Evolutionary conservation across 2,113 vertebrate species (phyloP).

Genomic region (Typhlomys cinereus): DNA sequence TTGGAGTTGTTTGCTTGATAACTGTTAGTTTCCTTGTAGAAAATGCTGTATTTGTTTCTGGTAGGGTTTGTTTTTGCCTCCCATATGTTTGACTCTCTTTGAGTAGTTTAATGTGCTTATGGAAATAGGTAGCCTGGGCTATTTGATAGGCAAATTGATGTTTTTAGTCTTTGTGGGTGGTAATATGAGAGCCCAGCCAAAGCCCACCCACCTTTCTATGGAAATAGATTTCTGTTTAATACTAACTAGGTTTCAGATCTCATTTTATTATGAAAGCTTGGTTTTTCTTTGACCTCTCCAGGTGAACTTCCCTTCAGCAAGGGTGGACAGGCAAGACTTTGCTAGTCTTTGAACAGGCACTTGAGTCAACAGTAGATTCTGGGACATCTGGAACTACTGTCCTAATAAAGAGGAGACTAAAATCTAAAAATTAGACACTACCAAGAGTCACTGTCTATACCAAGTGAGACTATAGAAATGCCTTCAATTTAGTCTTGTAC

Average conservation of each 20-base stretch:
- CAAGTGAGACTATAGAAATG: background rate
- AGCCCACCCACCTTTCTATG: slow-evolving; percentile 14
- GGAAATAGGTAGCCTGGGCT: slow-evolving; percentile 59
- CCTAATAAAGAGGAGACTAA: background rate
- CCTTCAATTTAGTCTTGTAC: background rate
- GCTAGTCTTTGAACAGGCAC: background rate
- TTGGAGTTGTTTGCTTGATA: background rate
- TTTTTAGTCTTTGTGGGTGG: slow-evolving; percentile 9
- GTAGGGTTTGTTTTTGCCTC: background rate
- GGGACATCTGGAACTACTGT: background rate
- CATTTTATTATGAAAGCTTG: slow-evolving; percentile 19
- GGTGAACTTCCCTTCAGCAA: slow-evolving; percentile 11
- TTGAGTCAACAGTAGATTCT: background rate
- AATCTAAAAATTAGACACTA: slow-evolving; percentile 8
- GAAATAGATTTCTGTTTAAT: slow-evolving; percentile 60
- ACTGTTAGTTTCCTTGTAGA: background rate
- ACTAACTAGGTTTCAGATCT: slow-evolving; percentile 1
- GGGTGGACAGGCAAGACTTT: background rate
- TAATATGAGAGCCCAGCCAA: slow-evolving; percentile 3
- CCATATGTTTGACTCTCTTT: background rate
- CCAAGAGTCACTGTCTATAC: background rate
- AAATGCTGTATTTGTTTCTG: slow-evolving; percentile 42
- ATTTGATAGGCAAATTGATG: slow-evolving; percentile 77
- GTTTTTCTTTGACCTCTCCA: background rate
- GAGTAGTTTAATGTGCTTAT: slow-evolving; percentile 50